phyloP scores from a whole-genome alignment of 2,113 vertebrate species.

The Ramphastos sulfuratus region DNA sequence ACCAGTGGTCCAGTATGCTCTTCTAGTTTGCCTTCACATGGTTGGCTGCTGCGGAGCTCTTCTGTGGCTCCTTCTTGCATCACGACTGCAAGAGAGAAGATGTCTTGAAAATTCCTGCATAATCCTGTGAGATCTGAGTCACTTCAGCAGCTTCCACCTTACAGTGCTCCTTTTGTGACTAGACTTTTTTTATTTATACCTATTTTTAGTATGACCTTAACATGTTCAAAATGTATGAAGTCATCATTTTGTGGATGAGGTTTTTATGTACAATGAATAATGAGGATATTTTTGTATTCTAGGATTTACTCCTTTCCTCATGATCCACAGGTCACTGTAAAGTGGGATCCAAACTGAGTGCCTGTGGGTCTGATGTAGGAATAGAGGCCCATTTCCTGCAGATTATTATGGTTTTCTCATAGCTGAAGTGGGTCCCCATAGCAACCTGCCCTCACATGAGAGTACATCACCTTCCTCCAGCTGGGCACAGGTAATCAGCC shows the following conservation, averaged over 20 bases:
- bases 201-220: neutral
- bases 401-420: neutral
- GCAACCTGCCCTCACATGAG: neutral
- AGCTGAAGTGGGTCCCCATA: neutral
- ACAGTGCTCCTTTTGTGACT: neutral
- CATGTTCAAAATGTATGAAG: neutral
- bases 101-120: neutral
- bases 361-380: neutral
- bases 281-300: neutral
- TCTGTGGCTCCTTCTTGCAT: constrained; percentile 59
- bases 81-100: neutral
- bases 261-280: neutral
- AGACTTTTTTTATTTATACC: neutral
- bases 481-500: neutral
- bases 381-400: neutral
- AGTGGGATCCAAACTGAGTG: neutral
- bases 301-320: neutral
- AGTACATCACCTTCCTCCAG: neutral
- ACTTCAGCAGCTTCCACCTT: neutral
- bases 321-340: neutral
- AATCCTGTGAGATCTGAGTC: neutral
- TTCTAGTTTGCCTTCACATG: neutral
- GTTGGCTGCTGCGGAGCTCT: constrained; percentile 21
- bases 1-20: neutral
- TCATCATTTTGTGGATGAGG: neutral